phyloP scores from a whole-genome alignment of 2,797 vertebrate genomes.

The Rhabdophis nuchalis region DNA sequence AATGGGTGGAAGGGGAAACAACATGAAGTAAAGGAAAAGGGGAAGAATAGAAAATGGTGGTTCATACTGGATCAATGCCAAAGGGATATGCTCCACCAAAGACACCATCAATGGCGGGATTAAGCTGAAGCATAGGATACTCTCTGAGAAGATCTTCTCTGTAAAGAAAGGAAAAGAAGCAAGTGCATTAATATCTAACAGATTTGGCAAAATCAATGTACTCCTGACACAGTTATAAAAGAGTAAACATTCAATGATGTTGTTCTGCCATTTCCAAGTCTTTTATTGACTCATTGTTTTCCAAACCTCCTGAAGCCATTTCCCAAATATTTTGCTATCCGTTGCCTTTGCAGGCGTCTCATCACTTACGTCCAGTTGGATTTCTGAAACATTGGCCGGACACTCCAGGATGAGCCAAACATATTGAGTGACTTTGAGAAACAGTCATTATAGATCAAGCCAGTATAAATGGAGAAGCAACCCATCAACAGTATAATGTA shows the following conservation, averaged over 20 bases:
- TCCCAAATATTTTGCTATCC: background rate
- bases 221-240: background rate
- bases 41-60: background rate
- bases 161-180: slow-evolving; percentile 14
- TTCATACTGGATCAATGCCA: slow-evolving; percentile 91
- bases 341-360: background rate
- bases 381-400: slow-evolving; percentile 85
- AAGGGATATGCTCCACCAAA: slow-evolving; percentile 92
- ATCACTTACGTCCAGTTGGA: slow-evolving; percentile 89
- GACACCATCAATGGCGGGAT: slow-evolving; percentile 83
- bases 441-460: slow-evolving; percentile 98
- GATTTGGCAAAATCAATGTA: background rate
- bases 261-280: background rate
- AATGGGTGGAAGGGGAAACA: background rate
- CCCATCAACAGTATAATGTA: slow-evolving; percentile 98
- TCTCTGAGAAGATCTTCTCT: slow-evolving; percentile 75
- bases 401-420: slow-evolving; percentile 94
- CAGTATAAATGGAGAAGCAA: slow-evolving; percentile 92
- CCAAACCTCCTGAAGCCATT: background rate
- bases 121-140: slow-evolving; percentile 80
- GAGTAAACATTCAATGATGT: background rate
- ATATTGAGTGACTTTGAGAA: slow-evolving; percentile 95
- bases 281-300: background rate
- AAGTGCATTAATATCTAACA: background rate
- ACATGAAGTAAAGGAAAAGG: background rate